Evolutionary conservation across 2,888 invertebrate species (phyloP).

Genomic region (Pelosia muscerda): DNA sequence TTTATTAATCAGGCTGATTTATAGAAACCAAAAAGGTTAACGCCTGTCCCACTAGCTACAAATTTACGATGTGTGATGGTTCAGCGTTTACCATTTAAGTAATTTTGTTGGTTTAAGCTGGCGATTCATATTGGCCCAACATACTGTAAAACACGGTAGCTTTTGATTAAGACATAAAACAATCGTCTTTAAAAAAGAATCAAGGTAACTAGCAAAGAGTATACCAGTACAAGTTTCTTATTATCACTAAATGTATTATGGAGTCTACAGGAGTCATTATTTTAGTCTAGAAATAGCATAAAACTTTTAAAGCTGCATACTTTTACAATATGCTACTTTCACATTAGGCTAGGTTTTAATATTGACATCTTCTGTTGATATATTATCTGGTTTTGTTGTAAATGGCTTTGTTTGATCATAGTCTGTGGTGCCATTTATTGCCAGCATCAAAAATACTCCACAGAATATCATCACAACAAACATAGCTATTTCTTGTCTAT

Average conservation of each 20-base stretch:
- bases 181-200: no score
- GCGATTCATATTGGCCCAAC: no score
- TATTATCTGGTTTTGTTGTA: constrained; percentile 44
- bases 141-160: no score
- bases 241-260: not conserved
- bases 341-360: not conserved
- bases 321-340: not conserved
- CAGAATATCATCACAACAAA: constrained; percentile 59
- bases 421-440: constrained; percentile 63
- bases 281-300: not conserved
- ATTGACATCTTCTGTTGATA: constrained; percentile 13
- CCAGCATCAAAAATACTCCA: constrained; percentile 59
- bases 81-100: no score
- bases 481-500: constrained; percentile 65
- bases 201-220: not conserved
- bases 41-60: no score
- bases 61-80: no score
- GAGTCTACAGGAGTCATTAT: not conserved
- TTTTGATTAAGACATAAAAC: no score
- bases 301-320: not conserved
- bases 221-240: not conserved
- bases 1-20: no score
- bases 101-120: no score
- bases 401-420: constrained; percentile 57
- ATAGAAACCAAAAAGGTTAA: no score